Conservation (phyloP, 2,113 vertebrate species). For the Eclectus roratus region DNA sequence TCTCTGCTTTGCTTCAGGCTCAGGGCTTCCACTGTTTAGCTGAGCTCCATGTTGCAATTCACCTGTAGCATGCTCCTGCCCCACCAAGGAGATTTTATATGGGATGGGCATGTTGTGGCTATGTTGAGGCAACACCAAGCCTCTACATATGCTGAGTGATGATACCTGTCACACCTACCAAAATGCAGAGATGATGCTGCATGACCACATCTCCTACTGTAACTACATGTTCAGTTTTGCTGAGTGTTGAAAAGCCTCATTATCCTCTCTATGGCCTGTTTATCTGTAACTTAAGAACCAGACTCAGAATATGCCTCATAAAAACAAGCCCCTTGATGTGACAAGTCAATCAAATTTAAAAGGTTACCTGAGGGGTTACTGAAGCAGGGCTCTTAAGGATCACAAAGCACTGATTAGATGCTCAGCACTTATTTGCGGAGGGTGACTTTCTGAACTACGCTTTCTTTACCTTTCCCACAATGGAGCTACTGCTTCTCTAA, state of each 20-base stretch:
- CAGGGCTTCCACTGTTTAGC: background rate
- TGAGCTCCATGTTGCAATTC: background rate
- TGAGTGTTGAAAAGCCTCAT: background rate
- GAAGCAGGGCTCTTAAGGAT: background rate
- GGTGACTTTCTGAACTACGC: background rate
- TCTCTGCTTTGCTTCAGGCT: background rate
- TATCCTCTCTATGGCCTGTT: background rate
- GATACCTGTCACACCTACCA: background rate
- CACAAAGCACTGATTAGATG: background rate
- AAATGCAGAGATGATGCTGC: background rate
- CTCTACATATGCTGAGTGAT: fast-evolving
- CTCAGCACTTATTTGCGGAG: background rate
- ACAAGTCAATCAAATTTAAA: background rate
- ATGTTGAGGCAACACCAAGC: background rate
- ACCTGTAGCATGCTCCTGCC: background rate
- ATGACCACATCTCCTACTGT: background rate
- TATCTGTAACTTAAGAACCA: background rate
- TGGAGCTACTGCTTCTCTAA: background rate
- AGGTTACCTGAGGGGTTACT: background rate
- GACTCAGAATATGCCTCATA: background rate
- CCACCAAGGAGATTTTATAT: background rate
- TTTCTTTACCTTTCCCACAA: background rate
- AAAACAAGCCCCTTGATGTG: background rate
- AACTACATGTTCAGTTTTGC: background rate
- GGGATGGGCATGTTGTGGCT: background rate